Base-by-base conservation (phyloP, 2,113 vertebrate genomes). In the Festucalex cinctus region DNA sequence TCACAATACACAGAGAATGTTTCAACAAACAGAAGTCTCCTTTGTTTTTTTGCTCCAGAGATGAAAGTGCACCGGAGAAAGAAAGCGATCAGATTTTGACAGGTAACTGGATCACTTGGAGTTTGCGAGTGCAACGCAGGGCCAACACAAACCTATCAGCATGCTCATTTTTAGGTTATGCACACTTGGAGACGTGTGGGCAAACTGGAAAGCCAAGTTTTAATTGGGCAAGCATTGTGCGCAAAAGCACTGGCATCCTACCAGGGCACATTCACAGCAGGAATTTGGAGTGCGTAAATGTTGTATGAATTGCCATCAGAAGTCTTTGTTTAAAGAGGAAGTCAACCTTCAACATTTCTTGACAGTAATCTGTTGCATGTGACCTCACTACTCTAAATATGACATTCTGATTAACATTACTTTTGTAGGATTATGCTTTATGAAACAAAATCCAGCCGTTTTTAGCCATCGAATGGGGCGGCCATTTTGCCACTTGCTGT, bases 131-230 rank as follows among this genome's bases (percentile, higher is more conserved):
- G 41, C 32, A 37, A 59, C 10, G 28, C 44, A 6, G 26, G 0
- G 56, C 63, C 60, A 67, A 79, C 69, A 71, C 70, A 37, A 53
- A 61, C 35, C 70, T 65, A 66, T 80, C 65, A 79, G 63, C 73
- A 64, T 8, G 22, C 41, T 48, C 3, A 46, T 77, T 61, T 80
- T 81, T 69, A 71, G 43, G 51, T 63, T 76, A 54, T 39, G 36
- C 43, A 22, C 12, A 74, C 73, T 68, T n/a, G 63, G 67, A 68
- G 46, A 43, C 56, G 36, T 68, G 74, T 41, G 3, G 81, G 1
- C n/a, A 66, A 87, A 88, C 84, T 74, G 80, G 87, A 86, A 85
- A 66, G 74, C 74, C 86, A 66, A 62, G 72, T 85, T 84, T 82
- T 71, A 64, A 75, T 82, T 75, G 57, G 17, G 32, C 26, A 72